Base-by-base conservation (phyloP, 2,888 invertebrate species). In the Aricia artaxerxes region DNA sequence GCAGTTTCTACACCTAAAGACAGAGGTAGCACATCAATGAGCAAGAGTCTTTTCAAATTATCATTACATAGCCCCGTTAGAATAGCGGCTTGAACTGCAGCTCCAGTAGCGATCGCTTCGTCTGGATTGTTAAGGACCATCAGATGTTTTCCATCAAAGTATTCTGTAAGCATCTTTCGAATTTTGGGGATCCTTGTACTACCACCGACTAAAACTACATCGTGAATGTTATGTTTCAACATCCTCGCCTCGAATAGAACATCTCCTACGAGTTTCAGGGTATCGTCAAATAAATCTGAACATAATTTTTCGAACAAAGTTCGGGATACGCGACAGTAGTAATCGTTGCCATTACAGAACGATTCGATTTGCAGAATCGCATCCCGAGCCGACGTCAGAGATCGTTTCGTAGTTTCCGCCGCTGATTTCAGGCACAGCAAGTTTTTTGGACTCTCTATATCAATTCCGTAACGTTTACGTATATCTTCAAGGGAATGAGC, bases 101-200 rank as follows among this genome's bases (percentile, higher is more conserved):
- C 92, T 1, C 92, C 92, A 40, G 85, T 86, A 0, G 92, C 92
- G 0, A 92, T 89, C 1, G 90, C 91, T 79, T 93, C 92, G 38
- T 93, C 92, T 0, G 91, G 92, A 44, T 93, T 92, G 1, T 91
- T 81, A 11, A 88, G 88, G 0, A 85, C 85, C 0, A 86, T 87
- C 38, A 92, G 81, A 2, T 83, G 81, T 31, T 83, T 85, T 1
- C 87, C 88, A n/a, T 84, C 83, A 75, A 92, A 92, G 81, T 86
- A 89, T 53, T 90, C 87, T 44, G 81, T 83, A 9, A 93, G 80
- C 81, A 91, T 82, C 64, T 81, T 84, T 49, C 86, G 86, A 40
- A 92, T 87, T 82, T 89, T 92, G 79, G 92, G 92, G 82, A 92
- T 91, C 60, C 91, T 89, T 0, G 91, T 90, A 81, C 91, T 89